phyloP scores from a whole-genome alignment of 2,888 invertebrate genomes.

The Microctonus brassicae region DNA sequence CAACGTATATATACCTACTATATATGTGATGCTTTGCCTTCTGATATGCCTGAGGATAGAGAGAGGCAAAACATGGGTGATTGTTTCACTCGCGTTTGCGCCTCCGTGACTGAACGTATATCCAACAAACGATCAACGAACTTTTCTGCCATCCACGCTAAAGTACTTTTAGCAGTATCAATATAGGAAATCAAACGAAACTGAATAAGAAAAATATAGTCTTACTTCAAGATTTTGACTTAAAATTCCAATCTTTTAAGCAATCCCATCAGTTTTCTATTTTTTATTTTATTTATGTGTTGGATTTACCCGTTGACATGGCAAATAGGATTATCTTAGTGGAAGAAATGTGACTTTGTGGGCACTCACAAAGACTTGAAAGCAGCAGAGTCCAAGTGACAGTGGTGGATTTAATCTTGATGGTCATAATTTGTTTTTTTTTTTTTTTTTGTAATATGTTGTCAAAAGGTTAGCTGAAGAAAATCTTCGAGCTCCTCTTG shows the following conservation, averaged over 20 bases:
- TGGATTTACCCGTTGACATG: background rate
- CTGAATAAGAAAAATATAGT: background rate
- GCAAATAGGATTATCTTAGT: background rate
- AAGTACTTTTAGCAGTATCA: background rate
- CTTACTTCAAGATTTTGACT: background rate
- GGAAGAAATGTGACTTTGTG: background rate
- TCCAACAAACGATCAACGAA: background rate
- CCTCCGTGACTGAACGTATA: conserved; percentile 11
- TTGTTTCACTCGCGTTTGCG: conserved; percentile 17
- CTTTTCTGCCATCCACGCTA: background rate
- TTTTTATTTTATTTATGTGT: background rate
- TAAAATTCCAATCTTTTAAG: background rate
- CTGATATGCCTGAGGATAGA: background rate
- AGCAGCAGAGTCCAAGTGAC: background rate
- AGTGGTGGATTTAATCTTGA: background rate
- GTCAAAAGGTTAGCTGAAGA: conserved; percentile 35
- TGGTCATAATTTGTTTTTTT: background rate
- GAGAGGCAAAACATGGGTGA: background rate
- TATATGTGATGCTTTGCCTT: background rate
- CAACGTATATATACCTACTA: conserved; percentile 7
- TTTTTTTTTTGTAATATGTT: background rate
- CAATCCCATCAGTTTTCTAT: background rate
- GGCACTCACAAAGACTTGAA: background rate
- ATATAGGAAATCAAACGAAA: background rate
- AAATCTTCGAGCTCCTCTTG: conserved; percentile 42